phyloP scores from a whole-genome alignment of 2,888 invertebrate genomes.

The Heliconius ismenius region DNA sequence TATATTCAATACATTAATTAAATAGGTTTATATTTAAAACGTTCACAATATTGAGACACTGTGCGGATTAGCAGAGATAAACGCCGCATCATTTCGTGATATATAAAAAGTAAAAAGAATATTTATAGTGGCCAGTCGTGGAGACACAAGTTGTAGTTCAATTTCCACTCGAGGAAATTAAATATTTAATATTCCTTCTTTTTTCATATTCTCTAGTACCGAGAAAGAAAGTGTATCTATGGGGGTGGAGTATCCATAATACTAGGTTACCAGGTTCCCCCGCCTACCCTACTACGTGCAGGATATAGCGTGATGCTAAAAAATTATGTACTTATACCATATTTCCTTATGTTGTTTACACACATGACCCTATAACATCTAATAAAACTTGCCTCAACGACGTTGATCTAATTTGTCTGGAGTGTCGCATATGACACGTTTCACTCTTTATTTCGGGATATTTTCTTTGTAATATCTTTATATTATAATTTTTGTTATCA shows the following conservation, averaged over 20 bases:
- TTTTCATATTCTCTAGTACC: too few species aligned
- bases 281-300: too few species aligned
- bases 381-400: background rate
- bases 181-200: too few species aligned
- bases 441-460: background rate
- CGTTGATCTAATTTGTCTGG: slow-evolving; percentile 14
- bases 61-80: background rate
- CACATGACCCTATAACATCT: background rate
- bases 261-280: too few species aligned
- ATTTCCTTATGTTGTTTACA: background rate
- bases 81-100: background rate
- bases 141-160: too few species aligned
- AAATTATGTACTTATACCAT: background rate
- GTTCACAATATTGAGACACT: background rate
- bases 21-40: too few species aligned
- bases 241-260: too few species aligned
- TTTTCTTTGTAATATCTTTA: background rate
- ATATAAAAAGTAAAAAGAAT: background rate
- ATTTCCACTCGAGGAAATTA: too few species aligned
- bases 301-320: too few species aligned
- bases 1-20: too few species aligned
- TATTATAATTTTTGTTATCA: background rate
- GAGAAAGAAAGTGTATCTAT: too few species aligned
- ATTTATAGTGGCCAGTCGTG: too few species aligned
- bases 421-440: slow-evolving; percentile 1